Conservation (phyloP, 2,888 invertebrate genomes). For the Dasysyrphus tricinctus region DNA sequence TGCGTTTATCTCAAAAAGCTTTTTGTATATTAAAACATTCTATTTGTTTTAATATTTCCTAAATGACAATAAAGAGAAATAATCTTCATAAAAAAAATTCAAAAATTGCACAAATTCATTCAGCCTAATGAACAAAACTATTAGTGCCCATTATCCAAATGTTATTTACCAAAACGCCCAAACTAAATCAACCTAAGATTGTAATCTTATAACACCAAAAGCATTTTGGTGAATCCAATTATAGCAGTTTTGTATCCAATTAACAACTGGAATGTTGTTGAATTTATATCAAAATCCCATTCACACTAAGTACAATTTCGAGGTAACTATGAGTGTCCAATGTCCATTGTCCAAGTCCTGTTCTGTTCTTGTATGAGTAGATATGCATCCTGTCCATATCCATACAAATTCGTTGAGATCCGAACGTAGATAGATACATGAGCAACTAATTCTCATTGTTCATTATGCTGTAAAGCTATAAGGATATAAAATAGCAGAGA, state of each 20-base stretch:
- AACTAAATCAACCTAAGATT: neutral
- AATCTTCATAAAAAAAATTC: too few species aligned
- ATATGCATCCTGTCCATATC: too few species aligned
- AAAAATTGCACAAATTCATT: too few species aligned
- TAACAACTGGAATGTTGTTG: neutral
- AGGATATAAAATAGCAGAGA: neutral
- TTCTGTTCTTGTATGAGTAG: too few species aligned
- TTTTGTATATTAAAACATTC: too few species aligned
- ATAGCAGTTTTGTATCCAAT: neutral
- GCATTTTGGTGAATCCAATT: neutral
- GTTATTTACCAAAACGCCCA: neutral
- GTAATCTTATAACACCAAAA: slow-evolving; percentile 3
- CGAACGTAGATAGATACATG: neutral
- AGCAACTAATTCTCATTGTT: too few species aligned
- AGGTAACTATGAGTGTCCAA: neutral
- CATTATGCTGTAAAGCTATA: neutral
- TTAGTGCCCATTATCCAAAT: neutral
- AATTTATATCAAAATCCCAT: slow-evolving; percentile 2
- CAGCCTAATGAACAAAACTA: neutral
- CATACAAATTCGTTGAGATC: slow-evolving; percentile 7
- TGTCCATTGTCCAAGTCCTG: neutral
- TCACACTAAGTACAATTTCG: neutral
- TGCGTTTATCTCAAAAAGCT: too few species aligned
- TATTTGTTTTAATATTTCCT: too few species aligned
- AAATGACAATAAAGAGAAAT: too few species aligned